Percentiles rank a stretch among this genome's conserved stretches.
phyloP scores from a whole-genome alignment of 2,113 vertebrate genomes.

The Rhinoptilus africanus region DNA sequence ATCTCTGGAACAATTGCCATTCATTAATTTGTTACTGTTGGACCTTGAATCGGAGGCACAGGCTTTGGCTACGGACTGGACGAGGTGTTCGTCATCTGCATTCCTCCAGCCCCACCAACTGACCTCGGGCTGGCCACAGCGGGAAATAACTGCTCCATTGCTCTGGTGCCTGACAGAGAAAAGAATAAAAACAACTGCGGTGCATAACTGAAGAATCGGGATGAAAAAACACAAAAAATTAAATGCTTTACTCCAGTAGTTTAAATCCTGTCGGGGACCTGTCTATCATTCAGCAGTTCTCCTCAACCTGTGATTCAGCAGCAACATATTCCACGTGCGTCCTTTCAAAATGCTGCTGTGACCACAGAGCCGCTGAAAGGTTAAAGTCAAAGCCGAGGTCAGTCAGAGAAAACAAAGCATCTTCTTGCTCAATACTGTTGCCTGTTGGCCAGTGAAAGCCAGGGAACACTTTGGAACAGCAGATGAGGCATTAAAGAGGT shows the following conservation, averaged over 20 bases:
- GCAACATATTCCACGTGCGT: rapidly evolving
- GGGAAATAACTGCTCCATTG: constrained; percentile 94
- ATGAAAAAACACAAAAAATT: background rate
- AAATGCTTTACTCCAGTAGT: background rate
- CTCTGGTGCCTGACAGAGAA: constrained; percentile 82
- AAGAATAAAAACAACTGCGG: background rate
- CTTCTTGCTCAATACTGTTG: background rate
- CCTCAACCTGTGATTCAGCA: background rate
- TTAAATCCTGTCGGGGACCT: rapidly evolving
- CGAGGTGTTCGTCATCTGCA: constrained; percentile 93
- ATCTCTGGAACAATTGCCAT: constrained; percentile 76
- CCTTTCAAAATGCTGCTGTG: background rate
- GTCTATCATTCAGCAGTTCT: background rate
- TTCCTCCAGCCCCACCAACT: constrained; percentile 99
- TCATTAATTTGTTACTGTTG: constrained; percentile 71
- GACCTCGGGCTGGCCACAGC: constrained; percentile 96
- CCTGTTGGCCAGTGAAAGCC: background rate
- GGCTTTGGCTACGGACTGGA: constrained; percentile 94
- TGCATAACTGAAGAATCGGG: background rate
- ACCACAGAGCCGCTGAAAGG: background rate
- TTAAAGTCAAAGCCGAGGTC: background rate
- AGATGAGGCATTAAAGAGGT: background rate
- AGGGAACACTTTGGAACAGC: background rate
- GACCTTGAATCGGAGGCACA: constrained; percentile 86
- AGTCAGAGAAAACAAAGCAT: background rate